Evolutionary conservation across 2,113 vertebrate species (phyloP), one percentile per base, ranked within the genome.

Genomic region (Paramormyrops kingsleyae): DNA sequence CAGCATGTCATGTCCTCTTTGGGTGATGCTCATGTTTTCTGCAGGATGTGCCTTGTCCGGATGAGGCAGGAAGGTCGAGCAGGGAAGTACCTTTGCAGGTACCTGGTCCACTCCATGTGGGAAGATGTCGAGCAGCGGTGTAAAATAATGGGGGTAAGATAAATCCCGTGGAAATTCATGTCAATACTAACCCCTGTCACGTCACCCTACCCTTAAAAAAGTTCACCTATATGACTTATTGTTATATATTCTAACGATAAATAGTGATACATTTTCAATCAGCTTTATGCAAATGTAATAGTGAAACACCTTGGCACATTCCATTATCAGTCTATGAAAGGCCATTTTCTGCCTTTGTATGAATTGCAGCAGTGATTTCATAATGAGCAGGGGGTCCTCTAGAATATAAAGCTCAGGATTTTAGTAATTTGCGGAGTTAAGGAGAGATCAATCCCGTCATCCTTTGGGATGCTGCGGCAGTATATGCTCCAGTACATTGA

Each of bases 41-140:
- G 31, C 91, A 99, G 98, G 99, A 99, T 99, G 98, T 99, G 98
- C 92, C 94, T 99, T 95, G 98, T 99, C 39, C 95, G 98, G 92
- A 97, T 99, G 97, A 98, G 98, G 86, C 98, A 99, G 95, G 98
- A 99, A 93, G 98, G 99, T 80, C 94, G 99, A 92, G 95, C 96
- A 0, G 99, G 99, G 27, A 99, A 99, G 89, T 99, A 98, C 93
- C 98, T 99, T 97, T 99, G 98, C 88, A 97, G 95, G 53, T 97
- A 97, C 93, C 96, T 99, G 0, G 99, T 99, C 66, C 98, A 99
- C 94, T 98, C 97, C 92, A 99, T 99, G 98, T 99, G 98, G 99
- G 98, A 99, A 93, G 99, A 99, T 0, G 97, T 98, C 0, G 97
- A 98, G 17, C 98, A 99, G 95, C 97, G 99, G 93, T 97, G 97